These are phyloP conservation scores for Equus quagga DNA, from an alignment of 2,113 vertebrate species.

Conservation along the genomic window DNA sequence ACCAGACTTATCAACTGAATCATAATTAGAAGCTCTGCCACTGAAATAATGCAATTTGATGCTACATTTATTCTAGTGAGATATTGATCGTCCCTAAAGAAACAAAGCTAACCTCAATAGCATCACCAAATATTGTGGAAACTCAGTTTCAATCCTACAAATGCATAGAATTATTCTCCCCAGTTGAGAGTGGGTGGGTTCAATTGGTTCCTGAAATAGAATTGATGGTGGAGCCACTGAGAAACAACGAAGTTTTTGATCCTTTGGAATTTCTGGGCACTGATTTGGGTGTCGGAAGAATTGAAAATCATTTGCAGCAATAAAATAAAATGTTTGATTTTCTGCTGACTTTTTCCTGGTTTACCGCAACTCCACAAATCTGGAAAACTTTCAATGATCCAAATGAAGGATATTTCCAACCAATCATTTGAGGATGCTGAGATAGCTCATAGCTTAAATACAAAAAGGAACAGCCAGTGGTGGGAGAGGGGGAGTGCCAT, in stretches of 20 bases:
- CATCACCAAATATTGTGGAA: conserved; percentile 56
- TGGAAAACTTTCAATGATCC: conserved; percentile 46
- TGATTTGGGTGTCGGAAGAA: neutral
- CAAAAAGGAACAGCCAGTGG: neutral
- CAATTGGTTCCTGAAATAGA: conserved; percentile 20
- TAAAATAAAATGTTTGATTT: conserved; percentile 31
- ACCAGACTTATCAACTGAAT: conserved; percentile 75
- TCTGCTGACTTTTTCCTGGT: neutral
- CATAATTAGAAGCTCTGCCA: conserved; percentile 75
- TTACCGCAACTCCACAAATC: neutral
- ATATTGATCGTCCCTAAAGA: conserved; percentile 62
- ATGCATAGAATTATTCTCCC: conserved; percentile 29
- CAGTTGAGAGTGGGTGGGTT: neutral
- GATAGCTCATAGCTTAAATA: neutral
- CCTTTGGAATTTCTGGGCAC: neutral
- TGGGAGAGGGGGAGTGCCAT: neutral
- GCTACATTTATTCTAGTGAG: conserved; percentile 76
- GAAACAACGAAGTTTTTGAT: neutral
- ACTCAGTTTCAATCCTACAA: conserved; percentile 49
- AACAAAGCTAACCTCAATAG: conserved; percentile 54
- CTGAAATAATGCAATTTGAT: conserved; percentile 77
- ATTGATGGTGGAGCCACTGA: neutral
- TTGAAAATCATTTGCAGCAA: conserved; percentile 43
- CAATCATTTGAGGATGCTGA: conserved; percentile 8
- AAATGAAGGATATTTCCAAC: conserved; percentile 44